Conservation (phyloP, 2,888 invertebrate genomes). For the Prenolepis imparis region DNA sequence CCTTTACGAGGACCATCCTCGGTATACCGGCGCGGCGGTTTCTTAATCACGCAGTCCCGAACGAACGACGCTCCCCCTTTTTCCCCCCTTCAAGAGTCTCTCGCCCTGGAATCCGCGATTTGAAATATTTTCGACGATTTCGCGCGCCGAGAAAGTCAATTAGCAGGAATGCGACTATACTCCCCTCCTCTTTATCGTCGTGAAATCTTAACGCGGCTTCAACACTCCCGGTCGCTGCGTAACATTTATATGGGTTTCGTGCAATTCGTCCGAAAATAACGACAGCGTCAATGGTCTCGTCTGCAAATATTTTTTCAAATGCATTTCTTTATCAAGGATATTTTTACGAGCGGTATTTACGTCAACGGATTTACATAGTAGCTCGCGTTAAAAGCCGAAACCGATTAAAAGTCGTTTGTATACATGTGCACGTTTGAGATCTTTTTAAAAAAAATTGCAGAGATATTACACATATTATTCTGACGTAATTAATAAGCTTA, state of each 20-base stretch:
- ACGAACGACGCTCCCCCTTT: conserved; percentile 55
- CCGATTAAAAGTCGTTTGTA: neutral
- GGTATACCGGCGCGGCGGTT: conserved; percentile 68
- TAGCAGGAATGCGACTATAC: conserved; percentile 52
- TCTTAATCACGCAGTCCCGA: conserved; percentile 71
- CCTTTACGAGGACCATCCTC: conserved; percentile 68
- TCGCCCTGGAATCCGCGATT: conserved; percentile 59
- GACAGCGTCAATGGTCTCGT: conserved; percentile 52
- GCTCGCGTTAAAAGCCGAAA: neutral
- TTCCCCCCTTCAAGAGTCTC: neutral
- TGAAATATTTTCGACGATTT: conserved; percentile 51
- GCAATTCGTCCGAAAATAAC: conserved; percentile 38
- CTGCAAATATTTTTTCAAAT: neutral
- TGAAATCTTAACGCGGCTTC: conserved; percentile 31
- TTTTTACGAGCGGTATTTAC: conserved; percentile 3
- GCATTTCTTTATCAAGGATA: conserved; percentile 36
- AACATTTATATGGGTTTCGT: conserved; percentile 14
- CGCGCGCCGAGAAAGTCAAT: conserved; percentile 63
- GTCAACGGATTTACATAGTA: conserved; percentile 14
- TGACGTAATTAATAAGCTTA: neutral
- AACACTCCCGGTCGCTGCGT: neutral
- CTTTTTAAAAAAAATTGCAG: neutral
- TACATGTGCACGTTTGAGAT: neutral
- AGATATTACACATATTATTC: neutral
- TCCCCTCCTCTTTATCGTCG: conserved; percentile 20